A percentile compares a stretch with the other conserved stretches of the same genome.
phyloP scores from a whole-genome alignment of 2,113 vertebrate species.

The Lota lota region DNA sequence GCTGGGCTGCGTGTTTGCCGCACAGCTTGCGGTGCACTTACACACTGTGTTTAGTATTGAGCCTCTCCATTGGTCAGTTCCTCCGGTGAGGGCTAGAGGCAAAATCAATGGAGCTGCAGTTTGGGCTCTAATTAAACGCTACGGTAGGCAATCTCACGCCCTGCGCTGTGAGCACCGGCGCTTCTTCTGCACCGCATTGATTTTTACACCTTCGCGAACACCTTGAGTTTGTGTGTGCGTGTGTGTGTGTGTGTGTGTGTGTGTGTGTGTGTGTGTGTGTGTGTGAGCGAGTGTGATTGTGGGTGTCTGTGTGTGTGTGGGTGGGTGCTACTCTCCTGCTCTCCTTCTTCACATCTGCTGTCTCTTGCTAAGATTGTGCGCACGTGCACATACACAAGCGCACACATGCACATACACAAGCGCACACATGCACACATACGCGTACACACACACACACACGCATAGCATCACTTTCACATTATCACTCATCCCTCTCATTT shows the following conservation, averaged over 20 bases:
- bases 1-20: conserved; percentile 29
- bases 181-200: conserved; percentile 56
- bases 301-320: conserved; percentile 13
- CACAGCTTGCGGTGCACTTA: conserved; percentile 37
- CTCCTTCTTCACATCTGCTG: too few relatives aligned
- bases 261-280: conserved; percentile 13
- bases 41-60: conserved; percentile 32
- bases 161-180: conserved; percentile 40
- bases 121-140: conserved; percentile 70
- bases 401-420: conserved; percentile 17
- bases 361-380: neutral
- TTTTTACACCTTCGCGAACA: conserved; percentile 69
- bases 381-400: conserved; percentile 22
- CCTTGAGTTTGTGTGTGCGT: conserved; percentile 15
- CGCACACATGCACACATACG: neutral
- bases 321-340: too few relatives aligned
- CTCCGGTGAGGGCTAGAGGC: conserved; percentile 51
- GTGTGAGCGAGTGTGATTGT: neutral
- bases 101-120: conserved; percentile 64
- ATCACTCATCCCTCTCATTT: conserved; percentile 17
- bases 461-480: conserved; percentile 13
- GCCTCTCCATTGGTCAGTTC: conserved; percentile 54
- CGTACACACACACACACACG: neutral
- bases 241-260: conserved; percentile 2
- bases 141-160: conserved; percentile 66